Conservation (phyloP, 1,140 invertebrate species). For the Papilio aristodemus region DNA sequence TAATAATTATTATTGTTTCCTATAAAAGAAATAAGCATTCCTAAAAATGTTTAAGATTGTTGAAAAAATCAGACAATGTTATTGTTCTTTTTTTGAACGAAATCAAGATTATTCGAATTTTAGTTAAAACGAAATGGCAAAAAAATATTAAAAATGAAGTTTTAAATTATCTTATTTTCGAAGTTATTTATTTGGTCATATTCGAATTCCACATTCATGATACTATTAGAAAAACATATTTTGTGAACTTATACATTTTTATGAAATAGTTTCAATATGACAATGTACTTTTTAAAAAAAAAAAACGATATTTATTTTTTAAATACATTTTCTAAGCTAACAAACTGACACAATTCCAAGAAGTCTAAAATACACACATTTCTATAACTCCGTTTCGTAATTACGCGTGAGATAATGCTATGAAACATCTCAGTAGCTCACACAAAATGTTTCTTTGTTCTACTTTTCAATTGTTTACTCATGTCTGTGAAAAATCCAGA, state of each 20-base stretch:
- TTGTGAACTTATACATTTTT: too few species aligned
- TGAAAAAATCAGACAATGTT: background rate
- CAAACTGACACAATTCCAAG: background rate
- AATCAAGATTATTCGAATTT: too few species aligned
- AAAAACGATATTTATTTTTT: too few species aligned
- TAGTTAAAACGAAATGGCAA: too few species aligned
- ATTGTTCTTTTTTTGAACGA: too few species aligned
- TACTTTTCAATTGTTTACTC: slow-evolving; percentile 15
- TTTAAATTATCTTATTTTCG: too few species aligned
- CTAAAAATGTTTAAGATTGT: background rate
- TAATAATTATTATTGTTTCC: background rate
- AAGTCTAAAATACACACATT: background rate
- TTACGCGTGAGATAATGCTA: slow-evolving; percentile 13
- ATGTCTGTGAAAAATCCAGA: background rate
- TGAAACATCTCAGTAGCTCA: slow-evolving; percentile 8
- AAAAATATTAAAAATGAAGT: too few species aligned
- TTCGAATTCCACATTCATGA: too few species aligned
- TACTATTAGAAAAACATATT: too few species aligned
- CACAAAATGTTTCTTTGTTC: slow-evolving; percentile 28
- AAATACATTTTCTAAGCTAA: background rate
- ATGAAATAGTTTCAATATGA: too few species aligned
- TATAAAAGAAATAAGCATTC: background rate
- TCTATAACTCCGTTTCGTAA: background rate
- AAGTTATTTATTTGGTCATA: too few species aligned
- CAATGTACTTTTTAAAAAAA: too few species aligned